Base-by-base conservation (phyloP, 2,888 invertebrate species). In the Megaustenia siamemsis region DNA sequence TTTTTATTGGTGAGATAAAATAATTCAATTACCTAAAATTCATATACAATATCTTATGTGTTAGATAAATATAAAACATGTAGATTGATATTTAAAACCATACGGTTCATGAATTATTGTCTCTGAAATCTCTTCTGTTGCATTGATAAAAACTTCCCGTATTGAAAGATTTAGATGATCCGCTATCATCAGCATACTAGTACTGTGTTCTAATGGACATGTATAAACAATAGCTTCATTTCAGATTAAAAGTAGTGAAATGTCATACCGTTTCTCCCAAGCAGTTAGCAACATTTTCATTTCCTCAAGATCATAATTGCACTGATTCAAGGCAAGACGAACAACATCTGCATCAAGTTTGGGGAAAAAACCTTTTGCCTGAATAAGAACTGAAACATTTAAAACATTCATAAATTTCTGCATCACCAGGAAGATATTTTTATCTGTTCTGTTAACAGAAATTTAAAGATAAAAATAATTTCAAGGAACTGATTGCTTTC, bases 221-320 rank as follows among this genome's bases (percentile, higher is more conserved):
- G 18, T 15, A 73, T n/a, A 43, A n/a, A 28, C 38, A 40, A n/a
- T n/a, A 71, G 43, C 15, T 12, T 28, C 1, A 0, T 63, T 4
- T 63, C 32, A 12, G 43, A 35, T 43, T 10, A n/a, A 78, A 63
- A 43, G 21, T 32, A 35, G 12, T 28, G 18, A 28, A 32, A 43
- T 8, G 5, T n/a, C 8, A 8, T 79, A 63, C 81, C 68, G 43
- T 56, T 69, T 73, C 53, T 73, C 73, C 82, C 82, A 82, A 10
- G 82, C 82, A 32, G 71, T 28, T 32, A 82, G 56, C n/a, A 82
- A 24, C 15, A 38, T 32, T 38, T 49, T 63, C 24, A 43, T 28
- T n/a, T 82, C 68, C 35, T 82, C 66, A 21, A 82, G 35, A 38
- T 66, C n/a, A 38, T 76, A 76, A 15, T 76, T 21, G 35, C 82